A percentile compares a stretch with the other conserved stretches of the same genome.
Conservation (phyloP, 2,888 invertebrate species). For the Andrena flavipes region DNA sequence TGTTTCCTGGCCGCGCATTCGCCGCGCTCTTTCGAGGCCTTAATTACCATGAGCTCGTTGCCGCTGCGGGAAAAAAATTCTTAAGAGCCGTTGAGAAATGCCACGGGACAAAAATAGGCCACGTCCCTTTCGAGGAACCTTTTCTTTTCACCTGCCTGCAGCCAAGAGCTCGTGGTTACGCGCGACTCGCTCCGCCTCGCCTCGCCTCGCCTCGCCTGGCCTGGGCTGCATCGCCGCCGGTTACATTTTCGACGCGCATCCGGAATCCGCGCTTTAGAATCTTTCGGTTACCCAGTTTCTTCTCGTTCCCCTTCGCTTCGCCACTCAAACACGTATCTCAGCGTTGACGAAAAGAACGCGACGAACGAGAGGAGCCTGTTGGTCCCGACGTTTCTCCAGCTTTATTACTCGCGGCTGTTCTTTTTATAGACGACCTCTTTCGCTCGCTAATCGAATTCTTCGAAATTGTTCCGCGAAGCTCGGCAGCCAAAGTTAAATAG, state of each 20-base stretch:
- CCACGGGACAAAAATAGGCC: slow-evolving; percentile 71
- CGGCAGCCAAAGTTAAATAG: neutral
- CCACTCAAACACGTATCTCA: neutral
- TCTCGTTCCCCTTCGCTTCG: neutral
- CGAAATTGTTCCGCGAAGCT: slow-evolving; percentile 28
- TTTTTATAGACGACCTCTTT: slow-evolving; percentile 15
- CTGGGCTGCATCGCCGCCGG: slow-evolving; percentile 38
- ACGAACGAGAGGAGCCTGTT: too few species aligned
- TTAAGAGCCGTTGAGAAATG: slow-evolving; percentile 68
- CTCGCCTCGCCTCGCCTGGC: neutral
- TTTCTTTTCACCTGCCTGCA: slow-evolving; percentile 62
- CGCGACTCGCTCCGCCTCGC: neutral
- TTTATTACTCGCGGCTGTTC: neutral
- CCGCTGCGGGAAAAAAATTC: slow-evolving; percentile 61
- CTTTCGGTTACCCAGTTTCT: slow-evolving; percentile 37
- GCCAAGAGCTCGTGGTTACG: slow-evolving; percentile 52
- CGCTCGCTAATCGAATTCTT: slow-evolving; percentile 23
- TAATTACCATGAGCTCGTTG: slow-evolving; percentile 66
- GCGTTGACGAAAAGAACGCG: neutral
- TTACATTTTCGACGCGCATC: slow-evolving; percentile 47
- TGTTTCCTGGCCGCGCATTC: slow-evolving; percentile 61
- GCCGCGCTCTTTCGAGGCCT: slow-evolving; percentile 55
- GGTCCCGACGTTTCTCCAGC: neutral
- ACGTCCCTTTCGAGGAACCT: slow-evolving; percentile 62
- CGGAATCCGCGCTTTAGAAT: slow-evolving; percentile 28